These are phyloP conservation scores for Zele albiditarsus DNA, from an alignment of 2,888 invertebrate genomes.

Conservation along the genomic window DNA sequence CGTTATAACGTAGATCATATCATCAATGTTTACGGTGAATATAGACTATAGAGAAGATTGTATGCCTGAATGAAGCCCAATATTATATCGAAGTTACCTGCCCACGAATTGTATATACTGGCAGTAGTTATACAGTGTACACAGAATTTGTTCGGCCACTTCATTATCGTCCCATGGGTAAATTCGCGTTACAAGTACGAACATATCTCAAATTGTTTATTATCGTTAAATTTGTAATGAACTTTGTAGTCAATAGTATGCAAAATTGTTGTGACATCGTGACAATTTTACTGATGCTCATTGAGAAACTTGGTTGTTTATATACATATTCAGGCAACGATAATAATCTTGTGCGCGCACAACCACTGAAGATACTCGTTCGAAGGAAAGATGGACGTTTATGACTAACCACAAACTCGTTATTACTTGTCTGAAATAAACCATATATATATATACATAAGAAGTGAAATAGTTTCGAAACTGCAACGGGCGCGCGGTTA, in stretches of 20 bases:
- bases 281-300: neutral
- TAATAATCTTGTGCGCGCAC: neutral
- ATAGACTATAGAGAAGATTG: neutral
- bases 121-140: no score
- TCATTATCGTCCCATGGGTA: neutral
- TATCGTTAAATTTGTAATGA: neutral
- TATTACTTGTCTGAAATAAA: conserved; percentile 3
- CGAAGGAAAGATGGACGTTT: conserved; percentile 40
- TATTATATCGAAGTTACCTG: neutral
- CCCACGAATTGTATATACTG: neutral
- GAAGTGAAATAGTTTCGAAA: conserved; percentile 15
- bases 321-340: neutral
- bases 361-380: conserved; percentile 42
- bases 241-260: neutral
- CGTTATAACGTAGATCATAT: neutral
- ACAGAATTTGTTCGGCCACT: neutral
- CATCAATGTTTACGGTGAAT: neutral
- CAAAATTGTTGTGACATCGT: conserved; percentile 32
- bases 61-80: neutral
- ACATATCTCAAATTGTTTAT: conserved; percentile 1
- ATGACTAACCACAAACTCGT: conserved; percentile 3
- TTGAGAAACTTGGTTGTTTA: neutral
- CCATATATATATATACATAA: neutral
- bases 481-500: conserved; percentile 64
- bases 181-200: neutral